Conservation (phyloP, 2,888 invertebrate species). For the Thyatira batis region DNA sequence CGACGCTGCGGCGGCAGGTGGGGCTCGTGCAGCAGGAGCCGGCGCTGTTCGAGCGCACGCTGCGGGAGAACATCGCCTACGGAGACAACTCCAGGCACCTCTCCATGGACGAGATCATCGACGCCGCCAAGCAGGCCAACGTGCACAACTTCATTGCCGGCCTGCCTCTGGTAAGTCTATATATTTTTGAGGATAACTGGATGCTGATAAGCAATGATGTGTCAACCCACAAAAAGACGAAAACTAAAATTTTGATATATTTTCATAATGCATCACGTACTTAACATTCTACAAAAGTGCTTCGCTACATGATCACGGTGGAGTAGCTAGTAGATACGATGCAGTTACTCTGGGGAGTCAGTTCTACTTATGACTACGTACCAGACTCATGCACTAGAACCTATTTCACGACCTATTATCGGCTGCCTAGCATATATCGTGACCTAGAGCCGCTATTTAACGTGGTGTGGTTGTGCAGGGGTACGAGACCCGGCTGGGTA, state of each 20-base stretch:
- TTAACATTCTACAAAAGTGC: too few species aligned
- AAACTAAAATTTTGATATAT: too few species aligned
- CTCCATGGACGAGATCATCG: conserved; percentile 86
- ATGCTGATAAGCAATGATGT: too few species aligned
- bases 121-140: conserved; percentile 88
- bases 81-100: conserved; percentile 87
- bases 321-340: too few species aligned
- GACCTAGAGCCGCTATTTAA: not conserved
- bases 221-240: too few species aligned
- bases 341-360: too few species aligned
- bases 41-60: conserved; percentile 89
- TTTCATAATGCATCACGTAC: too few species aligned
- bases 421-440: too few species aligned
- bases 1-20: conserved; percentile 85
- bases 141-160: conserved; percentile 88
- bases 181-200: not conserved
- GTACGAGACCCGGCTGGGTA: conserved; percentile 85
- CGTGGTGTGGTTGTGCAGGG: conserved; percentile 61
- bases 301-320: too few species aligned
- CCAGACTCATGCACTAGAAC: too few species aligned
- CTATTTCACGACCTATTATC: too few species aligned
- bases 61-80: conserved; percentile 93
- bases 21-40: conserved; percentile 94
- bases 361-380: too few species aligned
- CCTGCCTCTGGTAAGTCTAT: conserved; percentile 83